Percentiles rank a stretch among this genome's conserved stretches.
These are phyloP conservation scores for Melanocharis versteri DNA, from an alignment of 2,113 vertebrate genomes.

Conservation along the genomic window DNA sequence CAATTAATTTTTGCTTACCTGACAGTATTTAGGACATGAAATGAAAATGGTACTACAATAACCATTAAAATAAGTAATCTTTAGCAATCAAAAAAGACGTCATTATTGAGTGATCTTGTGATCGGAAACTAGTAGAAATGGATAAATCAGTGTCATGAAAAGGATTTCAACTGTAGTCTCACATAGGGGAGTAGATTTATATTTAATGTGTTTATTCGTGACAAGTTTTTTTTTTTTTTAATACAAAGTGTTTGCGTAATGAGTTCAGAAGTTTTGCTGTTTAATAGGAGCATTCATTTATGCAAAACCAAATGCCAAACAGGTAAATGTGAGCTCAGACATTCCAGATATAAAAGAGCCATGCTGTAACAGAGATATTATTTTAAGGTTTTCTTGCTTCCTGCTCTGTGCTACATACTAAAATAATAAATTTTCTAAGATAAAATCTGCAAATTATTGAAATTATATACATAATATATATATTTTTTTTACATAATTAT, in stretches of 20 bases:
- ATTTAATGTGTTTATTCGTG: background rate
- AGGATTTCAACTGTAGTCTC: background rate
- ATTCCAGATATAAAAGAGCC: background rate
- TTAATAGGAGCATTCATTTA: background rate
- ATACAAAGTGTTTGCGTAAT: background rate
- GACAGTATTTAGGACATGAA: background rate
- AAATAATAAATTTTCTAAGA: background rate
- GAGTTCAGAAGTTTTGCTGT: background rate
- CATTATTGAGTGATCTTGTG: background rate
- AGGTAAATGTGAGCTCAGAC: background rate
- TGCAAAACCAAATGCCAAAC: background rate
- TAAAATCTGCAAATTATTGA: background rate
- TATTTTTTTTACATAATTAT: too few species aligned
- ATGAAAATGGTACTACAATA: background rate
- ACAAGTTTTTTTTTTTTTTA: background rate
- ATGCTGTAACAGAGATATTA: background rate
- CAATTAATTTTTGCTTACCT: background rate
- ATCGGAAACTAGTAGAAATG: background rate
- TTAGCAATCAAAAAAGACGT: background rate
- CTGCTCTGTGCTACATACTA: background rate
- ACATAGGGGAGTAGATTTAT: background rate
- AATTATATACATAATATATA: background rate
- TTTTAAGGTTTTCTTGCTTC: background rate
- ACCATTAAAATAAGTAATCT: background rate
- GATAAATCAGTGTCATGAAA: background rate